phyloP scores from a whole-genome alignment of 2,888 invertebrate genomes.

The Heliconius cydno region DNA sequence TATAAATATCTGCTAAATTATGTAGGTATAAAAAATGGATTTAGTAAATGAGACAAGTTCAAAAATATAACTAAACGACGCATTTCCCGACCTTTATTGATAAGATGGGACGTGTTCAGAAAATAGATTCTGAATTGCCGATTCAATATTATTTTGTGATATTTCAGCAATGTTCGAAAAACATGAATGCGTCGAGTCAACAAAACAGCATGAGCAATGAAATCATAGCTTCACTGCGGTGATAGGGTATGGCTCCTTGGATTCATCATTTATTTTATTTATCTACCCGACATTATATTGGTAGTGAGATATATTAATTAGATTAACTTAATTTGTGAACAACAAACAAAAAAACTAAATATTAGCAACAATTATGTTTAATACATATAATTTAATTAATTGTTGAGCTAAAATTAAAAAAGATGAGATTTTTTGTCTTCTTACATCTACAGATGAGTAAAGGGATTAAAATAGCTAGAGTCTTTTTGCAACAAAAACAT shows the following conservation, averaged over 20 bases:
- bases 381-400: too few species aligned
- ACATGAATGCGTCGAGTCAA: slow-evolving; percentile 78
- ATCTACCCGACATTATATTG: slow-evolving; percentile 66
- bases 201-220: slow-evolving; percentile 82
- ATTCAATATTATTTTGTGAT: slow-evolving; percentile 46
- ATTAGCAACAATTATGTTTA: too few species aligned
- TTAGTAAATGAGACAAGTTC: neutral
- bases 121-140: slow-evolving; percentile 14
- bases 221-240: slow-evolving; percentile 80
- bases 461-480: too few species aligned
- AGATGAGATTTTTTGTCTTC: too few species aligned
- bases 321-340: neutral
- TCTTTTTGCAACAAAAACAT: too few species aligned
- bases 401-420: too few species aligned
- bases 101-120: slow-evolving; percentile 15
- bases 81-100: slow-evolving; percentile 16
- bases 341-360: neutral
- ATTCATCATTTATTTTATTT: slow-evolving; percentile 76
- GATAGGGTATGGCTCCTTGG: slow-evolving; percentile 72
- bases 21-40: neutral
- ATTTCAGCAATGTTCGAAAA: slow-evolving; percentile 82
- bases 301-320: neutral
- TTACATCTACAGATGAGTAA: too few species aligned
- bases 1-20: neutral
- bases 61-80: slow-evolving; percentile 16